Evolutionary conservation across 2,888 invertebrate species (phyloP).

Genomic region (Xylocampa areola): DNA sequence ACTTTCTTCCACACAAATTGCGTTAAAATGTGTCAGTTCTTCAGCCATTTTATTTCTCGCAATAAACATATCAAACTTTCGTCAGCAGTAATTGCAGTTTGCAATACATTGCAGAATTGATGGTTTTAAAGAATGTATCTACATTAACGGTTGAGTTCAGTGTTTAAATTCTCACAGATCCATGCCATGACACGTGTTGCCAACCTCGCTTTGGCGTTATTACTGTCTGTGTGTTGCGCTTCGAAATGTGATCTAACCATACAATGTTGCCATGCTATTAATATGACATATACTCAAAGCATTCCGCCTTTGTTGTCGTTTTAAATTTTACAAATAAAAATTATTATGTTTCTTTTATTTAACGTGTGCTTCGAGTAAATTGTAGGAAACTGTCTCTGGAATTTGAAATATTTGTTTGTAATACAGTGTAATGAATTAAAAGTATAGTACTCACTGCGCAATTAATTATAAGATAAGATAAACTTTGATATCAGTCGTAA

Average conservation of each 20-base stretch:
- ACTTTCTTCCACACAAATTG: constrained; percentile 13
- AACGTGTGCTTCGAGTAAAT: constrained; percentile 28
- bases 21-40: constrained; percentile 12
- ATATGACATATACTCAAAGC: constrained; percentile 65
- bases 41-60: constrained; percentile 13
- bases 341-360: constrained; percentile 48
- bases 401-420: constrained; percentile 25
- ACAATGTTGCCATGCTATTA: constrained; percentile 64
- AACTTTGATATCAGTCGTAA: constrained; percentile 43
- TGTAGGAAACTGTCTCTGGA: constrained; percentile 17
- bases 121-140: constrained; percentile 33
- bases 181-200: constrained; percentile 50
- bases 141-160: constrained; percentile 22
- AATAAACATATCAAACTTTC: constrained; percentile 26
- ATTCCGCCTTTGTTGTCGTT: constrained; percentile 57
- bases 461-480: constrained; percentile 31
- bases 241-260: constrained; percentile 67
- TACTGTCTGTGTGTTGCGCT: constrained; percentile 48
- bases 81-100: constrained; percentile 35
- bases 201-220: constrained; percentile 42
- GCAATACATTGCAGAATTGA: constrained; percentile 40
- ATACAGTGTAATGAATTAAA: constrained; percentile 10
- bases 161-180: constrained; percentile 57
- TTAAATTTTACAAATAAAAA: constrained; percentile 51
- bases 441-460: constrained; percentile 12